Evolutionary conservation across 2,113 vertebrate genomes (phyloP).

Genomic region (Hemicordylus capensis): DNA sequence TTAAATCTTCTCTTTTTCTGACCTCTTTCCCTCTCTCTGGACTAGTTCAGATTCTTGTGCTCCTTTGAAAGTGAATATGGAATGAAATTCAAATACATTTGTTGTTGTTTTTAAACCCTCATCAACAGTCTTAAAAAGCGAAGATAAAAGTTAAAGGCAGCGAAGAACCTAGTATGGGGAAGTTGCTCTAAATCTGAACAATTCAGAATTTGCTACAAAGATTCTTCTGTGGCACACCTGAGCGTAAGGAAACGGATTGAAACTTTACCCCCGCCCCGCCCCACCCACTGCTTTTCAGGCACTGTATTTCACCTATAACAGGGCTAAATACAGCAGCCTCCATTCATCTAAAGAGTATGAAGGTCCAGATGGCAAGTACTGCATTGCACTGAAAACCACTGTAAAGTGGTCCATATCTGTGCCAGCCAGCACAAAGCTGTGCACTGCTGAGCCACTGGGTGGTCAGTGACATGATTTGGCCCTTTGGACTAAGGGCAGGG

Average conservation of each 20-base stretch:
- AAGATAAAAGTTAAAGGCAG: not conserved
- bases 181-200: not conserved
- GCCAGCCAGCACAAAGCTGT: not conserved
- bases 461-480: not conserved
- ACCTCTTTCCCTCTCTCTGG: not conserved
- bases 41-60: not conserved
- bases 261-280: too few species aligned
- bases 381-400: not conserved
- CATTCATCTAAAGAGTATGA: not conserved
- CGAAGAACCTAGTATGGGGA: not conserved
- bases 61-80: conserved; percentile 7
- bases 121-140: not conserved
- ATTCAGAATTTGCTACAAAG: not conserved
- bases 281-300: not conserved
- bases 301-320: not conserved
- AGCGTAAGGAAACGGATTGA: too few species aligned
- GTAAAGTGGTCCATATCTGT: not conserved
- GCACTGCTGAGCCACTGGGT: not conserved
- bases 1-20: not conserved
- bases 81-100: not conserved
- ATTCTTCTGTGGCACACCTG: not conserved
- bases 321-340: not conserved
- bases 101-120: not conserved
- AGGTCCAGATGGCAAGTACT: not conserved
- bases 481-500: too few species aligned